Evolutionary conservation across 2,888 invertebrate genomes (phyloP), one percentile per base, ranked within the genome.

Genomic region (Calephelis perditalis): DNA sequence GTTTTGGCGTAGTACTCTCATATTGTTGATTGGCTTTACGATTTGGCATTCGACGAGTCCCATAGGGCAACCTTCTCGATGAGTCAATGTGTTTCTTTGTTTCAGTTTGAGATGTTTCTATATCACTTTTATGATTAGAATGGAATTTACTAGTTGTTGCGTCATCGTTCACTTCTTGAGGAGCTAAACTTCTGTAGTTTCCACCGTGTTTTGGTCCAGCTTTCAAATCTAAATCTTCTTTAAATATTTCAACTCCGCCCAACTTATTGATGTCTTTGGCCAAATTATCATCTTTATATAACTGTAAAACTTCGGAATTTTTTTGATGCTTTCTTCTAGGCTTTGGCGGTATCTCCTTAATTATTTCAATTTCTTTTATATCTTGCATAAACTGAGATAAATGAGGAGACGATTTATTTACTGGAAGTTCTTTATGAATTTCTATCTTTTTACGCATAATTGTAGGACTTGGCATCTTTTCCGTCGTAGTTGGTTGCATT

Each of bases 201-300:
- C 91, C 91, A 52, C 91, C 91, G 70, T 90, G 90, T 67, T 75
- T 81, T 7, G 86, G 88, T 5, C 84, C 83, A 36, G 74, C 75
- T 36, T 73, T 74, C 5, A 86, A 64, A 65, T 86, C 77, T 58
- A 87, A 68, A 59, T 79, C 75, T 64, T 82, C 78, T 65, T 74
- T 79, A 59, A 91, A 90, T 68, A 91, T 73, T 77, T 91, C 91
- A 11, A 91, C 84, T 56, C 82, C 86, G 9, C 82, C 79, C 61
- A 89, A 70, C 68, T 84, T 82, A 66, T 90, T 90, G 35, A 90
- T 73, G 61, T 88, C 83, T 70, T 81, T 80, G 43, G 89, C 87
- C 64, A 90, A 74, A 35, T 82, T 80, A 54, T 87, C 84, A 64
- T 89, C 87, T 74, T 82, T 86, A 46, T 85, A 89, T 36, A 88